Evolutionary conservation across 2,113 vertebrate species (phyloP).

Genomic region (Myotis brandtii): DNA sequence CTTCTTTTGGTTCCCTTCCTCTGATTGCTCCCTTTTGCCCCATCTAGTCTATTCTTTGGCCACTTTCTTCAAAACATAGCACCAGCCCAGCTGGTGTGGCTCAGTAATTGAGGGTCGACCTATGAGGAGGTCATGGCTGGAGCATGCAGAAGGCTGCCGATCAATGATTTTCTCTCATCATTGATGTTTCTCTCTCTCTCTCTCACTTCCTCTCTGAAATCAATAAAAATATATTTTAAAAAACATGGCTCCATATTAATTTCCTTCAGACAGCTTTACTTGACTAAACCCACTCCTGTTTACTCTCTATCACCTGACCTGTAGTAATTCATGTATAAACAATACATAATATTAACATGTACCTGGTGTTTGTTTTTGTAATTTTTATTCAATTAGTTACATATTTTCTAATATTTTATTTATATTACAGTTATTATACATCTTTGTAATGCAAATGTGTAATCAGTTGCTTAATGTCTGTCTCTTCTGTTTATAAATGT

Average conservation of each 20-base stretch:
- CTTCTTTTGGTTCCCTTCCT: background rate
- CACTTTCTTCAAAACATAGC: background rate
- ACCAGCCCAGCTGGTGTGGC: background rate
- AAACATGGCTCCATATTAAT: background rate
- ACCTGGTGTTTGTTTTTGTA: background rate
- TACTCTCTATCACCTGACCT: background rate
- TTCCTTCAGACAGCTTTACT: background rate
- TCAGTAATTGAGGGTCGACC: too few relatives aligned
- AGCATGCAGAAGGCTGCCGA: too few relatives aligned
- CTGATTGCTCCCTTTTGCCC: background rate
- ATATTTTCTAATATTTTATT: background rate
- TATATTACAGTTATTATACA: background rate
- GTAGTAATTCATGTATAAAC: background rate
- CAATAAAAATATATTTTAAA: too few relatives aligned
- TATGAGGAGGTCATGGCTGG: too few relatives aligned
- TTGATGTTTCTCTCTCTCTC: too few relatives aligned
- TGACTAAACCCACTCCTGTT: background rate
- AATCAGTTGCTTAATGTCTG: background rate
- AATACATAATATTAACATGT: background rate
- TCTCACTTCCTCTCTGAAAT: too few relatives aligned
- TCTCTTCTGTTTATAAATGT: background rate
- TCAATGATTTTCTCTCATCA: too few relatives aligned
- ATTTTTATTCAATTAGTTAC: conserved; percentile 41
- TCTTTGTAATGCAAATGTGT: background rate
- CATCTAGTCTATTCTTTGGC: background rate